Percentiles rank a stretch among this genome's conserved stretches.
phyloP scores from a whole-genome alignment of 2,113 vertebrate species.

The Piaya cayana region DNA sequence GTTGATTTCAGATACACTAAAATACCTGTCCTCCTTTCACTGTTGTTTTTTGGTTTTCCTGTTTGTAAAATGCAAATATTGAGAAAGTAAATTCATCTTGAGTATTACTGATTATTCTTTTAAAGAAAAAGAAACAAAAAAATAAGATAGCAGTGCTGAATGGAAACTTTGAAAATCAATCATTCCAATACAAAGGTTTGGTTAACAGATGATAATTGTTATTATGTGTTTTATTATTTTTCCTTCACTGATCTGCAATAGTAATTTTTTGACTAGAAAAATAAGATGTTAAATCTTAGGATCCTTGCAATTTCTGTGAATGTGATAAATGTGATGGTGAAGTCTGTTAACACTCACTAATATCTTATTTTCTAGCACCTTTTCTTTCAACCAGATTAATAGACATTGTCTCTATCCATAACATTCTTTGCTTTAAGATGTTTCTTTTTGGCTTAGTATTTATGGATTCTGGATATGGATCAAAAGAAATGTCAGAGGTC shows the following conservation, averaged over 20 bases:
- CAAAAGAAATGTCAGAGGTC: background rate
- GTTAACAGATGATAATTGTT: background rate
- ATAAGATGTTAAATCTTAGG: background rate
- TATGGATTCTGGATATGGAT: background rate
- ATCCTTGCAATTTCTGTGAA: background rate
- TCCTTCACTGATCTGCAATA: background rate
- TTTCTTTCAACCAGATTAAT: background rate
- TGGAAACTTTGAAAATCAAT: background rate
- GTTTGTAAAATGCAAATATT: background rate
- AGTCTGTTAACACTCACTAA: background rate
- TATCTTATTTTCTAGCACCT: background rate
- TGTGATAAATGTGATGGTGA: background rate
- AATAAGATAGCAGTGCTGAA: background rate
- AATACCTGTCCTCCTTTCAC: background rate
- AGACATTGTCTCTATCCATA: background rate
- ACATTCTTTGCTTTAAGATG: background rate
- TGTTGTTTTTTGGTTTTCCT: background rate
- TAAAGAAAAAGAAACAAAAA: background rate
- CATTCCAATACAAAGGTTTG: background rate
- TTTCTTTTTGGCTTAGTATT: background rate
- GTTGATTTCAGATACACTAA: background rate
- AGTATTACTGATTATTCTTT: background rate
- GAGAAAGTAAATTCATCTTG: background rate
- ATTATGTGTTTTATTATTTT: background rate
- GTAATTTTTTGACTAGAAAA: background rate